Evolutionary conservation across 1,140 invertebrate genomes (phyloP).

Genomic region (Archivesica marissinica): DNA sequence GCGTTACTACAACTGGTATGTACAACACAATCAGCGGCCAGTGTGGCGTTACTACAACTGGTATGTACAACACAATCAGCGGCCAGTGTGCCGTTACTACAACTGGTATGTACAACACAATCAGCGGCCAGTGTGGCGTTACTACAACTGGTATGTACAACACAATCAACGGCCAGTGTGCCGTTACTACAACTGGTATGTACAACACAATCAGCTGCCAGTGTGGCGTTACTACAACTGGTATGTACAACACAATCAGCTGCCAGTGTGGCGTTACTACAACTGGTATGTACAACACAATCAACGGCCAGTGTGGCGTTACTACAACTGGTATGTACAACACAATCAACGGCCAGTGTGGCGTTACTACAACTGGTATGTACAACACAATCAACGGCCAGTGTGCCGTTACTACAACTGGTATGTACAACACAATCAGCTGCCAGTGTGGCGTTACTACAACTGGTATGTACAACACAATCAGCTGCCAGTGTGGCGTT

Average conservation of each 20-base stretch:
- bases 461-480: conserved; percentile 73
- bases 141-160: conserved; percentile 73
- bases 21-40: conserved; percentile 73
- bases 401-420: conserved; percentile 74
- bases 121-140: conserved; percentile 76
- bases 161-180: conserved; percentile 75
- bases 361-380: conserved; percentile 75
- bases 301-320: conserved; percentile 76
- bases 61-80: conserved; percentile 75
- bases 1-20: conserved; percentile 75
- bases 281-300: conserved; percentile 73
- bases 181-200: conserved; percentile 75
- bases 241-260: conserved; percentile 75
- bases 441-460: conserved; percentile 73
- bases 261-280: conserved; percentile 73
- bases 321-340: conserved; percentile 73
- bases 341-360: conserved; percentile 75
- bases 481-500: conserved; percentile 76
- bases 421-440: conserved; percentile 75
- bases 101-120: conserved; percentile 73
- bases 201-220: conserved; percentile 73
- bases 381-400: conserved; percentile 73
- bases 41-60: conserved; percentile 74
- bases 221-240: conserved; percentile 74
- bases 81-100: conserved; percentile 73